Evolutionary conservation across 2,113 vertebrate genomes (phyloP).

Genomic region (Archilochus colubris): DNA sequence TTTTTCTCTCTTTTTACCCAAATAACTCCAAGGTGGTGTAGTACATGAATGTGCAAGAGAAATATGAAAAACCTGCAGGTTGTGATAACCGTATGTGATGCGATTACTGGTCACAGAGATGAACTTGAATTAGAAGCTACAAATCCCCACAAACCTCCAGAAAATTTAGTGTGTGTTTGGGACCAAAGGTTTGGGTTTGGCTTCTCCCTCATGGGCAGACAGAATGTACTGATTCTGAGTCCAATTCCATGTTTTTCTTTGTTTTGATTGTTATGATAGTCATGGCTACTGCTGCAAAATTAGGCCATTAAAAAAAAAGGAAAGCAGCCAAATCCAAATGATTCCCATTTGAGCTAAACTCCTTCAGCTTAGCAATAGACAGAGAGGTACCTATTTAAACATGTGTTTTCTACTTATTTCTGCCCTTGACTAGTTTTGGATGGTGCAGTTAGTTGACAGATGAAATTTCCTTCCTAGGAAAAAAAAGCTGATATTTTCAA

Average conservation of each 20-base stretch:
- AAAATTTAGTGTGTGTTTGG: constrained; percentile 16
- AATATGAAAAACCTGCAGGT: neutral
- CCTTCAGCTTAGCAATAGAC: constrained; percentile 13
- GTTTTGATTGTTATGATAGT: constrained; percentile 58
- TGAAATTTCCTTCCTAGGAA: constrained; percentile 46
- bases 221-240: constrained; percentile 36
- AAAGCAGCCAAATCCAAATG: constrained; percentile 25
- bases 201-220: neutral
- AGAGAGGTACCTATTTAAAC: constrained; percentile 35
- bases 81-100: neutral
- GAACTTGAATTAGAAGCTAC: neutral
- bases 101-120: neutral
- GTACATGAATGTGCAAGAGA: neutral
- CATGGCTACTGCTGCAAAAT: constrained; percentile 61
- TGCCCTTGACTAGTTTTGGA: constrained; percentile 58
- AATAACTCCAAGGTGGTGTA: neutral
- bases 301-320: constrained; percentile 39
- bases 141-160: neutral
- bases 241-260: constrained; percentile 52
- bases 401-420: constrained; percentile 55
- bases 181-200: constrained; percentile 33
- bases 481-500: constrained; percentile 55
- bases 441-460: constrained; percentile 44
- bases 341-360: constrained; percentile 41
- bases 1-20: neutral